Base-by-base conservation (phyloP, 2,888 invertebrate species). In the Pollenia griseotomentosa region DNA sequence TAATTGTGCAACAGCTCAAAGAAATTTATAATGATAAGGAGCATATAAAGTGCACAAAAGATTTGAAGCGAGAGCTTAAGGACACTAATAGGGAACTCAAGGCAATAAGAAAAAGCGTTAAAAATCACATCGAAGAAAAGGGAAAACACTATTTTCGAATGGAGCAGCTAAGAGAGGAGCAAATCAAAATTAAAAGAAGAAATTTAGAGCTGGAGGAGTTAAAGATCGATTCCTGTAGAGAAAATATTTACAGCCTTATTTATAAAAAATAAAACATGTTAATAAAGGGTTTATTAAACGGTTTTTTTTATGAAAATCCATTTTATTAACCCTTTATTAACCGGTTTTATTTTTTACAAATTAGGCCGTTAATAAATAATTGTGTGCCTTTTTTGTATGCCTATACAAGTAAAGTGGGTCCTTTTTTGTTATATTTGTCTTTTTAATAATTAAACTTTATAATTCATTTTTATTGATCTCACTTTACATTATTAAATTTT, bases 1-100 rank as follows among this genome's bases (percentile, higher is more conserved):
- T 59, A 74, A 74, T 59, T 74, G 73, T 48, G 33, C 33, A 74
- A 33, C 46, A 59, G 46, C 73, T 74, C 10, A 74, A 74, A 44
- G 42, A 44, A 59, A 48, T 59, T n/a, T 40, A 59, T 48, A 55
- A 74, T 42, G 23, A 74, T 61, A 74, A 14, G 11, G 44, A 68
- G 51, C 51, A 53, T 40, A 71, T 55, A 55, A 57, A 71, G 55
- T 65, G 46, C 14, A 46, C 44, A 65, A 44, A 46, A 53, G 53
- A 53, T 53, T 53, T 53, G 11, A 65, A 70, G 16, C n/a, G 70
- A 53, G 40, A 55, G n/a, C 11, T 70, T 12, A 71, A 44, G 55
- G 12, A 55, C 55, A 71, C 40, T 42, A 55, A 16, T 12, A 42
- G 42, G 55, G 70, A 71, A 55, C 55, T 71, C 16, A 71, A 71